A percentile compares a stretch with the other conserved stretches of the same genome.
phyloP scores from a whole-genome alignment of 2,888 invertebrate species.

The Julus scandinavius region DNA sequence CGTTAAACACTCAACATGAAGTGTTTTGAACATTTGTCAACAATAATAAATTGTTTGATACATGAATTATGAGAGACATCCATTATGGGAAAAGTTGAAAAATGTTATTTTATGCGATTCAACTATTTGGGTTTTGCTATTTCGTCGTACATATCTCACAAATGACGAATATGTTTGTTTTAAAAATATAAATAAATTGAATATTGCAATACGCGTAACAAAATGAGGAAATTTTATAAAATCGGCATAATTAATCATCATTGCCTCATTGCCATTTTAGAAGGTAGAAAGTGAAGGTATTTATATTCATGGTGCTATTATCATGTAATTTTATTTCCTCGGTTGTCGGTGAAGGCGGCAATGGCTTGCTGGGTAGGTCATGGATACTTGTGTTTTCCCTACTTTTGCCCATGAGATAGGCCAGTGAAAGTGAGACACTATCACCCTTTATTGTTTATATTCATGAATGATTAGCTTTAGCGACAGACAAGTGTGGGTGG shows the following conservation, averaged over 20 bases:
- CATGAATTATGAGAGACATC: too few species aligned
- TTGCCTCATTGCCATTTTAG: not conserved
- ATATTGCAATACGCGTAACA: not conserved
- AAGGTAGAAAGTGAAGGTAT: slow-evolving; percentile 15
- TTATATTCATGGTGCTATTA: not conserved
- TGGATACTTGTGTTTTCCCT: not conserved
- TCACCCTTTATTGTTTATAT: slow-evolving; percentile 30
- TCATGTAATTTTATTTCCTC: slow-evolving; percentile 20
- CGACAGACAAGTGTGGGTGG: slow-evolving; percentile 25
- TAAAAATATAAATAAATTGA: not conserved
- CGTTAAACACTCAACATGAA: not conserved
- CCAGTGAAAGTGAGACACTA: slow-evolving; percentile 11
- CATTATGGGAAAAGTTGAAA: too few species aligned
- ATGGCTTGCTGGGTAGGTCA: slow-evolving; percentile 26
- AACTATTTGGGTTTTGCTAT: too few species aligned
- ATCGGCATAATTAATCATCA: not conserved
- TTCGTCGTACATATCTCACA: not conserved
- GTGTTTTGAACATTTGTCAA: not conserved
- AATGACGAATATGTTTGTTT: too few species aligned
- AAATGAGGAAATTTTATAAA: not conserved
- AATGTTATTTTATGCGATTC: too few species aligned
- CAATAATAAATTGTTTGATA: not conserved
- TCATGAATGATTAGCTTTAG: not conserved
- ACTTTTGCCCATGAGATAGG: slow-evolving; percentile 1
- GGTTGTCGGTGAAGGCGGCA: slow-evolving; percentile 6